phyloP scores from a whole-genome alignment of 2,797 vertebrate genomes.

The Hypotaenidia philippensis region DNA sequence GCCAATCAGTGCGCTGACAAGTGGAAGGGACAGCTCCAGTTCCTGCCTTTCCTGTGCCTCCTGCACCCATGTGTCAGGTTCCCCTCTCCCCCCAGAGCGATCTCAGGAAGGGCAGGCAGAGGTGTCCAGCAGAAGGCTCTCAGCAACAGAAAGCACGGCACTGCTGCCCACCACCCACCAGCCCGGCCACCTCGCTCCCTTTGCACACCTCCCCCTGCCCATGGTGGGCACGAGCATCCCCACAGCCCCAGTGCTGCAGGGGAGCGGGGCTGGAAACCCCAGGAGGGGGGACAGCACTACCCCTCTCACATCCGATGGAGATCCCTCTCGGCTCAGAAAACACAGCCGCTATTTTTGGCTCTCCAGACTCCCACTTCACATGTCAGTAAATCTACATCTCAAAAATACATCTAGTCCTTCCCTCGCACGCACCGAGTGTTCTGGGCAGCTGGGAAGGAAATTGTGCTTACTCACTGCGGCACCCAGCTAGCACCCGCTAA shows the following conservation, averaged over 20 bases:
- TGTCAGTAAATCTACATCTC: background rate
- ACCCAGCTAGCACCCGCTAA: background rate
- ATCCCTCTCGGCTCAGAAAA: background rate
- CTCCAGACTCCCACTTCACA: background rate
- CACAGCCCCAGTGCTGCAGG: fast-evolving
- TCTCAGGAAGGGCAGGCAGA: background rate
- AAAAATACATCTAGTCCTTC: background rate
- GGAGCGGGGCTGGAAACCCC: fast-evolving
- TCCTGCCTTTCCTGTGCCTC: background rate
- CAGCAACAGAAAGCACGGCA: fast-evolving
- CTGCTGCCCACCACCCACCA: background rate
- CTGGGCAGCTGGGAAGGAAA: background rate
- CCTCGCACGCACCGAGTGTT: fast-evolving
- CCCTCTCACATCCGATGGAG: fast-evolving
- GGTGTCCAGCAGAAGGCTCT: fast-evolving
- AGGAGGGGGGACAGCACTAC: fast-evolving
- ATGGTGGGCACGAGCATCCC: fast-evolving
- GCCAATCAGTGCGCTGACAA: fast-evolving
- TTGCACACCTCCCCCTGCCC: fast-evolving
- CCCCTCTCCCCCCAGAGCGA: background rate
- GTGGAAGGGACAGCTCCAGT: background rate
- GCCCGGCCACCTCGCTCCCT: background rate
- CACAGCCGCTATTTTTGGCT: background rate
- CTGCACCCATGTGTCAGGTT: fast-evolving
- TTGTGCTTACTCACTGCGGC: background rate